Evolutionary conservation across 2,888 invertebrate genomes (phyloP).

Genomic region (Pollenia amentaria): DNA sequence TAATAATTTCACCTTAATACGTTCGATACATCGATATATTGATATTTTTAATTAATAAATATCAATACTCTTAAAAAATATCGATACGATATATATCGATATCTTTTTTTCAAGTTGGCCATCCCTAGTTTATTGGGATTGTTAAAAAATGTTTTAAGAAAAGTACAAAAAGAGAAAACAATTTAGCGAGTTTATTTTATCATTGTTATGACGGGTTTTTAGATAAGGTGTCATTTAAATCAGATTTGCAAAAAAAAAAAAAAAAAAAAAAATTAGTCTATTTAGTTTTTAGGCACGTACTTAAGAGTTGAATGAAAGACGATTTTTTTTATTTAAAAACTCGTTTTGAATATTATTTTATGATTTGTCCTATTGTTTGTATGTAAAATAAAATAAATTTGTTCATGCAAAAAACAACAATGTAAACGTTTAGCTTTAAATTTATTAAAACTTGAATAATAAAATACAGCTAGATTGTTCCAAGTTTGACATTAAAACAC

Average conservation of each 20-base stretch:
- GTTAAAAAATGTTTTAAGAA: too few relatives aligned
- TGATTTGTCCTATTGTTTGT: background rate
- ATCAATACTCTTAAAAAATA: too few relatives aligned
- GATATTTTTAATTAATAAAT: too few relatives aligned
- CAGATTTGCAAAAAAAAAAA: background rate
- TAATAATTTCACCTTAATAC: too few relatives aligned
- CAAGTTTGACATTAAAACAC: slow-evolving; percentile 27
- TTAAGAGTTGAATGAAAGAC: background rate
- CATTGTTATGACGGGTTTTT: too few relatives aligned
- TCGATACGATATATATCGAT: too few relatives aligned
- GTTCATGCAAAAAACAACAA: background rate
- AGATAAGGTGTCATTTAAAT: background rate
- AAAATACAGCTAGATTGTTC: background rate
- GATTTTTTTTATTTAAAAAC: slow-evolving; percentile 18
- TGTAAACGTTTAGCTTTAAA: background rate
- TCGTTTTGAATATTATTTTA: slow-evolving; percentile 39
- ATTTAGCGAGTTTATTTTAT: too few relatives aligned
- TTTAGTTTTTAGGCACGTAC: slow-evolving; percentile 42
- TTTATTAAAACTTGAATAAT: background rate
- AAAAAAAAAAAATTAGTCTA: background rate
- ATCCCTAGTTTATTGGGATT: too few relatives aligned
- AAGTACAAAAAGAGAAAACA: too few relatives aligned
- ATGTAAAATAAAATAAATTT: slow-evolving; percentile 20
- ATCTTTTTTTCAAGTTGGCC: too few relatives aligned
- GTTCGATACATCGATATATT: too few relatives aligned